Percentiles rank a stretch among this genome's conserved stretches.
Evolutionary conservation across 37 sponge, comb jelly and placozoan species (phyloP).

Genomic region (Halisarca cf. caerulea): DNA sequence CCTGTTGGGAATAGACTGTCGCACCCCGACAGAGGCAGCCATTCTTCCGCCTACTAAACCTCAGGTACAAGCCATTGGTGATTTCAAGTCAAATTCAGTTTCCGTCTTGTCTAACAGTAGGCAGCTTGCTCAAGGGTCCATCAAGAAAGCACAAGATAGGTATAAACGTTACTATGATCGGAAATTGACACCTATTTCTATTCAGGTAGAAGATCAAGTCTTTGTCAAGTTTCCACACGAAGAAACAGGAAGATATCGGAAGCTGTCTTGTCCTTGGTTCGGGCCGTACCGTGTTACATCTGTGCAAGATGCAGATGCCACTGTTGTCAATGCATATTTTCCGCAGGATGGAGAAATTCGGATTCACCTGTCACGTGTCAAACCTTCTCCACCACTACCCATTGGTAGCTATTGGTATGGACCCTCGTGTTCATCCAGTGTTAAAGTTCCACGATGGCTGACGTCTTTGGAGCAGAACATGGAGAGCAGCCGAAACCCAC

Average conservation of each 20-base stretch:
- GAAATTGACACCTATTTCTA: neutral
- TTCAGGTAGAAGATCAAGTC: slow-evolving; percentile 29
- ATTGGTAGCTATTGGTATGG: slow-evolving; percentile 57
- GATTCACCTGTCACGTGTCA: slow-evolving; percentile 23
- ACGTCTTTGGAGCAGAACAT: neutral
- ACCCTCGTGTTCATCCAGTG: neutral
- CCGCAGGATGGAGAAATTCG: slow-evolving; percentile 7
- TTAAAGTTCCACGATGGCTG: slow-evolving; percentile 7
- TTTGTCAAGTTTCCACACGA: slow-evolving; percentile 48
- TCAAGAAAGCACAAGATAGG: slow-evolving; percentile 11
- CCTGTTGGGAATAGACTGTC: slow-evolving; percentile 1
- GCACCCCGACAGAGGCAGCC: slow-evolving; percentile 33
- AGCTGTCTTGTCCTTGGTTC: slow-evolving; percentile 39
- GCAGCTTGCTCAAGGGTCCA: neutral
- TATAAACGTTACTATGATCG: slow-evolving; percentile 37
- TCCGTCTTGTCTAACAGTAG: slow-evolving; percentile 15
- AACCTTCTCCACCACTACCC: slow-evolving; percentile 47
- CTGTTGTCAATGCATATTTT: slow-evolving; percentile 15
- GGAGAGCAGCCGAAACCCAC: too few relatives aligned
- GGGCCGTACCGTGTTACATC: slow-evolving; percentile 14
- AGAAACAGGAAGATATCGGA: slow-evolving; percentile 42
- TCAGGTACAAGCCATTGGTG: neutral
- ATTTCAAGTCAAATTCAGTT: slow-evolving; percentile 20
- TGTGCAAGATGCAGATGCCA: slow-evolving; percentile 14
- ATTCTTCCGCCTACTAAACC: slow-evolving; percentile 28